Conservation (phyloP, 1,140 invertebrate species). For the Drosophila saltans region DNA sequence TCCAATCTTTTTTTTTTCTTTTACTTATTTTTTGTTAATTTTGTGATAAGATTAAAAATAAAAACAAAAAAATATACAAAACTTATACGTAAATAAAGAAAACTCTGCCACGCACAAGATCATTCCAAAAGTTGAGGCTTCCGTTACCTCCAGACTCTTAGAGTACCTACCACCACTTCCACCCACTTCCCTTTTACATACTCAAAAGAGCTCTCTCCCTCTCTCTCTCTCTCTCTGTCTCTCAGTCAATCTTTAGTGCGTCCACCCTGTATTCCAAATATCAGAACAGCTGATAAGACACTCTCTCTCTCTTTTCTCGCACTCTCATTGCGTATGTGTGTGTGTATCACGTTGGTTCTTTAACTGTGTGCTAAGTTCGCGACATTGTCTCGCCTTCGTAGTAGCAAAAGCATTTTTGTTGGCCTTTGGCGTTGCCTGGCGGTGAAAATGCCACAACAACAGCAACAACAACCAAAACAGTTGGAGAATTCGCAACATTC, state of each 20-base stretch:
- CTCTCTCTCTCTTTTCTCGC: slow-evolving; percentile 16
- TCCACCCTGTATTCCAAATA: background rate
- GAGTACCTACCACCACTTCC: slow-evolving; percentile 5
- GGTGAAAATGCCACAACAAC: slow-evolving; percentile 54
- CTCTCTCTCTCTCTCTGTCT: background rate
- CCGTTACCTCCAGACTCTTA: background rate
- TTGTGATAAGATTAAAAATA: slow-evolving; percentile 39
- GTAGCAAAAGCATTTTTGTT: slow-evolving; percentile 48
- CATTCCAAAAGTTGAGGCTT: slow-evolving; percentile 45
- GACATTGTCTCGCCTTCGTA: slow-evolving; percentile 56
- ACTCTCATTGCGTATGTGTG: background rate
- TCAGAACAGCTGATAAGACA: slow-evolving; percentile 59
- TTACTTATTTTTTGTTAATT: slow-evolving; percentile 31
- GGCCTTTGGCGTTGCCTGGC: slow-evolving; percentile 52
- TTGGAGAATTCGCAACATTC: slow-evolving; percentile 13
- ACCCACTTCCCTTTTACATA: background rate
- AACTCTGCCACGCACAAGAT: slow-evolving; percentile 47
- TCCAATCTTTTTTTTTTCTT: slow-evolving; percentile 26
- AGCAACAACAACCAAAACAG: slow-evolving; percentile 35
- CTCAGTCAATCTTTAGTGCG: background rate
- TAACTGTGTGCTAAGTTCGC: slow-evolving; percentile 13
- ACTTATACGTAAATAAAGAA: slow-evolving; percentile 14
- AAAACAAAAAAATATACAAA: slow-evolving; percentile 16
- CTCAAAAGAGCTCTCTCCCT: background rate
- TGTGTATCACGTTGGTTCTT: slow-evolving; percentile 19